Base-by-base conservation (phyloP, 2,113 vertebrate genomes). In the Syngnathus floridae region DNA sequence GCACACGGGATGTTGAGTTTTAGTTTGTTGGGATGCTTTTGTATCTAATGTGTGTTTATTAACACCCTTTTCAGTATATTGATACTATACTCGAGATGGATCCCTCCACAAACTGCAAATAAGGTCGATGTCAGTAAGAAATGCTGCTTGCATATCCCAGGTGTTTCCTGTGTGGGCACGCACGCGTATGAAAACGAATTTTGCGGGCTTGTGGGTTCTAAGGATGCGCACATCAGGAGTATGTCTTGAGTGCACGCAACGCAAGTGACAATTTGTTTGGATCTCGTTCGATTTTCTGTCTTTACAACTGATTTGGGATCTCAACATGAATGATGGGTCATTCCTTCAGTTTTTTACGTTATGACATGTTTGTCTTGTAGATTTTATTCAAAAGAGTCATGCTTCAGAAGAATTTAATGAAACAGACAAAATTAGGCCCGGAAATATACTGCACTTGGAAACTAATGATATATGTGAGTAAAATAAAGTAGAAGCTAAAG, bases 131-230 rank as follows among this genome's bases (percentile, higher is more conserved):
- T 40, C 10, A 37, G 26, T 40, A 17, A 62, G 57, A 73, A 65
- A 67, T 67, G 12, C 26, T 45, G 67, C 75, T 69, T 10, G 31
- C 68, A 85, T 89, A 93, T 88, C 89, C 86, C 93, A 95, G 93
- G 93, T 95, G 94, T 91, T 94, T 95, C 94, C 94, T 92, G 92
- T 72, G 40, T 84, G 74, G 51, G 17, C 56, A 52, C 43, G 43
- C 21, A 26, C 51, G 26, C 26, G 51, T 5, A 26, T 12, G 5
- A 35, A 16, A 56, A 31, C 5, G 13, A 17, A 56, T 35, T 6
- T 35, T 56, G 54, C 54, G 26, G 54, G 5, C 26, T 35, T 17
- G 54, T 35, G 12, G 26, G 26, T 36, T 17, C 9, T 10, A 21
- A n/a, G 48, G 48, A 21, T 51, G 19, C 48, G 21, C 48, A 10